Evolutionary conservation across 2,113 vertebrate genomes (phyloP).

Genomic region (Felis catus): F.catus_Fca126_mat1.0 CM031419.1:101233001-101233500

Average conservation of each 20-base stretch:
- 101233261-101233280: background rate
- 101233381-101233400: slow-evolving; percentile 33
- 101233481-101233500: background rate
- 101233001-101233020: background rate
- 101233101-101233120: background rate
- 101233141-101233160: background rate
- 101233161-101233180: background rate
- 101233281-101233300: slow-evolving; percentile 12
- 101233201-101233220: slow-evolving; percentile 23
- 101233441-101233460: slow-evolving; percentile 15
- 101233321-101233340: slow-evolving; percentile 45
- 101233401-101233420: slow-evolving; percentile 14
- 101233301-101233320: slow-evolving; percentile 60
- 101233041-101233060: background rate
- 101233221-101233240: slow-evolving; percentile 54
- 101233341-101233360: slow-evolving; percentile 65
- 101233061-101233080: background rate
- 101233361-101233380: slow-evolving; percentile 37
- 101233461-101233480: background rate
- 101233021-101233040: background rate
- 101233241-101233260: background rate
- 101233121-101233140: background rate
- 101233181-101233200: background rate
- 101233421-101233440: background rate
- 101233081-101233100: background rate